A percentile compares a stretch with the other conserved stretches of the same genome.
Evolutionary conservation across 2,888 invertebrate species (phyloP).

Genomic region (Chironomus riparius): DNA sequence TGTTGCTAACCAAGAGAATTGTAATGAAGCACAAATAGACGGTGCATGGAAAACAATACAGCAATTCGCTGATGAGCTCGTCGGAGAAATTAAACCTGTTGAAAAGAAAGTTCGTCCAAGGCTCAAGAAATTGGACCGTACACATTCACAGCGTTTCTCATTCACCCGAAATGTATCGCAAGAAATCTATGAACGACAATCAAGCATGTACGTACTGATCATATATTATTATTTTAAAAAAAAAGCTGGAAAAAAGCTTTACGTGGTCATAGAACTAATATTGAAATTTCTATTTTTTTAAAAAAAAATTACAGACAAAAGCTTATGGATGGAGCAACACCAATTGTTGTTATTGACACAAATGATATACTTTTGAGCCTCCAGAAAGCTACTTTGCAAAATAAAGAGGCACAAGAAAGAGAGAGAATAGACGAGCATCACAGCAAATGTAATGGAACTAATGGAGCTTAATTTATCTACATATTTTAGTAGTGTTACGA

Average conservation of each 20-base stretch:
- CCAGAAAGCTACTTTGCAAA: conserved; percentile 36
- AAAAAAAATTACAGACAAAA: conserved; percentile 37
- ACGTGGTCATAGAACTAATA: too few relatives aligned
- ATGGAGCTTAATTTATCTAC: background rate
- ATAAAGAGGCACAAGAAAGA: conserved; percentile 26
- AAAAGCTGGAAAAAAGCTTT: too few relatives aligned
- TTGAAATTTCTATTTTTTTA: too few relatives aligned
- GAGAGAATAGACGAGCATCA: background rate
- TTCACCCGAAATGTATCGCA: conserved; percentile 43
- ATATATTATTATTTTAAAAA: too few relatives aligned
- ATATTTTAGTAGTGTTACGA: background rate
- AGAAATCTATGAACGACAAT: conserved; percentile 41
- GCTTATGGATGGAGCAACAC: conserved; percentile 42
- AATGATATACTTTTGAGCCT: conserved; percentile 38
- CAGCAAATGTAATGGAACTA: background rate
- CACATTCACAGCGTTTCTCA: conserved; percentile 41
- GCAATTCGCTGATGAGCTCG: conserved; percentile 44
- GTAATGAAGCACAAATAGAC: conserved; percentile 63
- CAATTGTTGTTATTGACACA: conserved; percentile 40
- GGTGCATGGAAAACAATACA: conserved; percentile 55
- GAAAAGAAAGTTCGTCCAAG: conserved; percentile 29
- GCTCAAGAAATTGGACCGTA: conserved; percentile 39
- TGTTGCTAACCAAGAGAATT: conserved; percentile 71
- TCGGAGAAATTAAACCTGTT: conserved; percentile 9
- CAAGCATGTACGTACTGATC: conserved; percentile 25